phyloP scores from a whole-genome alignment of 1,140 invertebrate genomes.

The Bombus fervidus region DNA sequence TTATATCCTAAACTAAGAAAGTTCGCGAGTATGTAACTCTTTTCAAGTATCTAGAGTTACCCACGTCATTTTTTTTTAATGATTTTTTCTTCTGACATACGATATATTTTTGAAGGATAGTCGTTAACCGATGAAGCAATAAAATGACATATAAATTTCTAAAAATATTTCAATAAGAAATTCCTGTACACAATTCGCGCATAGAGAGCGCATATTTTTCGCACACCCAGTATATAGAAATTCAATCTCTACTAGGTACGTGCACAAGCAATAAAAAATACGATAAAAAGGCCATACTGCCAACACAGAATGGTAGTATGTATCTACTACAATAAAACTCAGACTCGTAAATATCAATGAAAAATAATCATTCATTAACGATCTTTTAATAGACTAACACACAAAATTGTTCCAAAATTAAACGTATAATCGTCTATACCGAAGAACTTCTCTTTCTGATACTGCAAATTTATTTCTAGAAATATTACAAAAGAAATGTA shows the following conservation, averaged over 20 bases:
- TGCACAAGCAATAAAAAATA: conserved; percentile 17
- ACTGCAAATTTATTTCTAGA: not conserved
- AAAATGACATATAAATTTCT: not conserved
- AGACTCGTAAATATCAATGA: not conserved
- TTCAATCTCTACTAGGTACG: conserved; percentile 19
- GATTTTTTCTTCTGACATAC: not conserved
- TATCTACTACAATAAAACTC: not conserved
- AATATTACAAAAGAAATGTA: not conserved
- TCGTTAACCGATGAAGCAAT: not conserved
- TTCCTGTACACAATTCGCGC: not conserved
- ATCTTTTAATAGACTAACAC: too few species aligned
- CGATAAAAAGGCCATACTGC: not conserved
- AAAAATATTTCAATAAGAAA: not conserved
- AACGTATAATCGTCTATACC: not conserved
- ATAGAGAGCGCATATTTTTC: not conserved
- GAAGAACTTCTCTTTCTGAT: not conserved
- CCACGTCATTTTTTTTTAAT: not conserved
- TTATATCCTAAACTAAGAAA: not conserved
- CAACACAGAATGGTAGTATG: not conserved
- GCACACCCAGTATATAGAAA: not conserved
- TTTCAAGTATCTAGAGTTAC: not conserved
- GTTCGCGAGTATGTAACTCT: not conserved
- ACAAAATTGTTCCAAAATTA: not conserved
- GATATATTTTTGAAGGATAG: not conserved
- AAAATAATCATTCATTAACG: conserved; percentile 1